Evolutionary conservation across 2,888 invertebrate species (phyloP).

Genomic region (Cheilosia scutellata): DNA sequence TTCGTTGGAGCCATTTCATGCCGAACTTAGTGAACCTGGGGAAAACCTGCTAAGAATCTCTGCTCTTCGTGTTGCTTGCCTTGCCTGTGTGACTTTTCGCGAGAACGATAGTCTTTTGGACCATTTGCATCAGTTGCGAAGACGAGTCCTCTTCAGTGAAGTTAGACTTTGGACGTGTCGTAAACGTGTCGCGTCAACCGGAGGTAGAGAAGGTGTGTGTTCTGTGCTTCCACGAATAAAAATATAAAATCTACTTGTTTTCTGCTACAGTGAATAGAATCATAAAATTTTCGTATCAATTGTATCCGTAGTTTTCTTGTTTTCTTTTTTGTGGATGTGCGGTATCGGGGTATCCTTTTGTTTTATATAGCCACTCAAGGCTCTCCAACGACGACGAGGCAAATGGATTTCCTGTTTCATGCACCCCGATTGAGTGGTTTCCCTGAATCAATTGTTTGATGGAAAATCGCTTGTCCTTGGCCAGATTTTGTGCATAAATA

Average conservation of each 20-base stretch:
- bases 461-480: conserved; percentile 67
- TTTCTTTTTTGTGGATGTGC: conserved; percentile 6
- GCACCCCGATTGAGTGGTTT: conserved; percentile 61
- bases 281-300: conserved; percentile 17
- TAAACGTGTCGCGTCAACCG: conserved; percentile 58
- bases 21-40: conserved; percentile 64
- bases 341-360: conserved; percentile 18
- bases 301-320: neutral
- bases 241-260: conserved; percentile 31
- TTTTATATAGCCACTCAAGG: neutral
- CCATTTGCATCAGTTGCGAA: conserved; percentile 55
- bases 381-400: conserved; percentile 3
- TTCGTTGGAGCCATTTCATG: conserved; percentile 66
- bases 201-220: conserved; percentile 66
- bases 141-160: conserved; percentile 66
- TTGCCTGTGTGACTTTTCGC: conserved; percentile 38
- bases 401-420: conserved; percentile 44
- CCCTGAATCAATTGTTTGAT: conserved; percentile 68
- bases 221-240: conserved; percentile 1
- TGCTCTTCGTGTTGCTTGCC: conserved; percentile 16
- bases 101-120: conserved; percentile 60
- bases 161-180: conserved; percentile 64
- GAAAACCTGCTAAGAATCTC: conserved; percentile 52
- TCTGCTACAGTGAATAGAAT: conserved; percentile 44
- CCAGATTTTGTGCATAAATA: conserved; percentile 53